Evolutionary conservation across 2,888 invertebrate species (phyloP).

Genomic region (Ethmia dodecea): DNA sequence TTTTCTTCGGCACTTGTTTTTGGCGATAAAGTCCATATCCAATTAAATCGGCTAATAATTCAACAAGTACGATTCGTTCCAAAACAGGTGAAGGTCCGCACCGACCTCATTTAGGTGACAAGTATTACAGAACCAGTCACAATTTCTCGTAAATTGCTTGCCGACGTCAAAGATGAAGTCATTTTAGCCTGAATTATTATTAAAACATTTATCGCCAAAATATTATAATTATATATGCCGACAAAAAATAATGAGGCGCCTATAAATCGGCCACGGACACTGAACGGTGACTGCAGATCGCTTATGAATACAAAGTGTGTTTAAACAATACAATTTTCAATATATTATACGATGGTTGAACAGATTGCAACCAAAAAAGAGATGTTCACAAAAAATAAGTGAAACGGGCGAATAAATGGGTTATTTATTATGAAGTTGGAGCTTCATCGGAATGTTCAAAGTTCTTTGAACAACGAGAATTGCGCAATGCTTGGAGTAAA

Average conservation of each 20-base stretch:
- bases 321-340: constrained; percentile 7
- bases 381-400: no score
- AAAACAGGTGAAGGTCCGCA: constrained; percentile 26
- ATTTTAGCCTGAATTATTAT: constrained; percentile 33
- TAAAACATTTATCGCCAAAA: constrained; percentile 30
- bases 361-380: not conserved
- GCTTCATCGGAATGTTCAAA: constrained; percentile 19
- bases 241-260: constrained; percentile 30
- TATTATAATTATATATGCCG: constrained; percentile 25
- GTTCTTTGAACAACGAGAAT: constrained; percentile 26
- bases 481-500: constrained; percentile 44
- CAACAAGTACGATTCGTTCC: no score
- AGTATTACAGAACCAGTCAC: constrained; percentile 30
- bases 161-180: constrained; percentile 38
- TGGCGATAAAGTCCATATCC: no score
- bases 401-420: no score
- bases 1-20: no score
- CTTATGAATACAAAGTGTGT: constrained; percentile 22
- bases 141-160: constrained; percentile 32
- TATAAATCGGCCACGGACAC: constrained; percentile 34
- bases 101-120: constrained; percentile 22
- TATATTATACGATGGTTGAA: not conserved
- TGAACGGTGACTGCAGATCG: constrained; percentile 12
- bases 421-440: no score
- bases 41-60: no score